Base-by-base conservation (phyloP, 2,888 invertebrate species). In the Xylocampa areola region DNA sequence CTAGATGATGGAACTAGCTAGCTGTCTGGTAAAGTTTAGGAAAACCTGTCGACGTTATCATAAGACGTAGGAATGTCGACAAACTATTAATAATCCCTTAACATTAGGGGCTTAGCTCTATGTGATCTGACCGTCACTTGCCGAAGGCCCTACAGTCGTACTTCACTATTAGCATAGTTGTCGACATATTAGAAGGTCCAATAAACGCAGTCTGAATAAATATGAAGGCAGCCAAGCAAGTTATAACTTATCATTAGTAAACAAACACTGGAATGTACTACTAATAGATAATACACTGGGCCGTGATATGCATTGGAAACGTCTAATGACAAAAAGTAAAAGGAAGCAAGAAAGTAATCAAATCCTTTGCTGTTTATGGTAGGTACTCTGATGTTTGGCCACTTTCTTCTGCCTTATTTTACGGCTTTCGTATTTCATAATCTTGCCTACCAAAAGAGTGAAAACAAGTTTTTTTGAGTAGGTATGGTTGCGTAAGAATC, bases 181-280 rank as follows among this genome's bases (percentile, higher is more conserved):
- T 43, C 53, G 51, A 58, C 50, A 40, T 58, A 63, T 43, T 40
- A 51, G 33, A 51, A 52, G 35, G 47, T 60, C 53, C 53, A 64
- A 27, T 55, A 43, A 47, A 73, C 64, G 64, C 70, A 53, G 43
- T 64, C 76, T 57, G 74, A 76, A 74, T 74, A 74, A 64, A 76
- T 76, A 76, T 60, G 39, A 67, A 70, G 64, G 13, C 27, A 30
- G 44, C 54, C 21, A 30, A 14, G 39, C 21, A 19, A 70, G 68
- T 65, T 55, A 74, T 65, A 76, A 75, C 58, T 55, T 70, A 76
- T 73, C 71, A 76, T 76, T 68, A 73, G 65, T 73, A 75, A 75
- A 71, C 73, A 75, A 68, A 73, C 61, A 73, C 76, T 65, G 21
- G 37, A 64, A 54, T 35, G 55, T 51, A 67, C 63, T 40, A 27